Evolutionary conservation across 2,888 invertebrate genomes (phyloP).

Genomic region (Acanthosepion pharaonis): DNA sequence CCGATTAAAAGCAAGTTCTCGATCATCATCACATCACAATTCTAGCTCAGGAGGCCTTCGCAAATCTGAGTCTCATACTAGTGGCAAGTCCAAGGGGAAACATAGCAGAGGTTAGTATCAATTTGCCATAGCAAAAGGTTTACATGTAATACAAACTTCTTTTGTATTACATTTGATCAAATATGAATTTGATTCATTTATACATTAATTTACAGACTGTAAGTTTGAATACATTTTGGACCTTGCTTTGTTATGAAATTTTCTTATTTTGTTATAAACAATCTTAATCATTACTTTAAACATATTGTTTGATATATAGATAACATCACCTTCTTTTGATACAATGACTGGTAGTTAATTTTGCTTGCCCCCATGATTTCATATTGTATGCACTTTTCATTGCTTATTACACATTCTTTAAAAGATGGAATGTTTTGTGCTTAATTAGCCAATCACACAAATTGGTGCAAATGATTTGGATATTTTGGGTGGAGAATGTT

Average conservation of each 20-base stretch:
- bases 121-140: conserved; percentile 35
- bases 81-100: conserved; percentile 68
- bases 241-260: neutral
- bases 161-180: neutral
- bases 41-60: conserved; percentile 67
- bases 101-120: conserved; percentile 70
- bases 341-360: neutral
- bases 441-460: neutral
- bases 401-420: neutral
- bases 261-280: neutral
- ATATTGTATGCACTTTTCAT: neutral
- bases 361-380: neutral
- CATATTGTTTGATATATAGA: too few relatives aligned
- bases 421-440: neutral
- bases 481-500: too few relatives aligned
- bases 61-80: conserved; percentile 71
- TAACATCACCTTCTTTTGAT: neutral
- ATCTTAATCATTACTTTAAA: neutral
- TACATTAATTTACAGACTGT: neutral
- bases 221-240: neutral
- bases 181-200: neutral
- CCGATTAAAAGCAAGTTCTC: conserved; percentile 83
- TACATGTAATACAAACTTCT: neutral
- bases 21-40: conserved; percentile 69
- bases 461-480: neutral